A percentile compares a stretch with the other conserved stretches of the same genome.
Evolutionary conservation across 2,113 vertebrate species (phyloP).

Genomic region (Platysteira castanea): DNA sequence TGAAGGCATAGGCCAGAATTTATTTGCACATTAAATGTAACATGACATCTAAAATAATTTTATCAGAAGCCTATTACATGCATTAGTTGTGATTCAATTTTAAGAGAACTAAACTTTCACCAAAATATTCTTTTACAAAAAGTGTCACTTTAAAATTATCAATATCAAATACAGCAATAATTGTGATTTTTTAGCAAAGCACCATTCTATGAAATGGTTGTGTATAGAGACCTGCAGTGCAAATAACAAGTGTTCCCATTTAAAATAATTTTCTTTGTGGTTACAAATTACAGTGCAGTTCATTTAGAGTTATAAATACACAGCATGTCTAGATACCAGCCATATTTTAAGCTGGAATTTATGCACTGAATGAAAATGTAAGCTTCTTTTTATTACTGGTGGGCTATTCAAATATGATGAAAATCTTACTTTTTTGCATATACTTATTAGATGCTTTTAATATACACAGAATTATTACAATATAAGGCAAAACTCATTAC

Average conservation of each 20-base stretch:
- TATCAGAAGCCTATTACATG: neutral
- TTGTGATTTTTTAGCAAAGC: neutral
- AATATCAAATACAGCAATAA: neutral
- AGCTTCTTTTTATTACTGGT: neutral
- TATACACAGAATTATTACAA: neutral
- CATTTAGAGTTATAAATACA: neutral
- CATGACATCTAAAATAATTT: neutral
- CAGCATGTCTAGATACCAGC: neutral
- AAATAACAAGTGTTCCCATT: neutral
- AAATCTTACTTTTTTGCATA: neutral
- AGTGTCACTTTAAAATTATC: neutral
- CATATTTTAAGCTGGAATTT: neutral
- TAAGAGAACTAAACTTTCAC: neutral
- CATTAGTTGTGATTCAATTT: neutral
- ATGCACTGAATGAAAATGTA: neutral
- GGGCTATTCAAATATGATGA: neutral
- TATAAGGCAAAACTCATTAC: neutral
- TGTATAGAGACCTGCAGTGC: neutral
- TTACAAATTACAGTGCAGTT: neutral
- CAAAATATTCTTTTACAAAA: neutral
- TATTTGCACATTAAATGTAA: neutral
- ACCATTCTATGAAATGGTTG: neutral
- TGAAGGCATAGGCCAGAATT: neutral
- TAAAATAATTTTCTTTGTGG: neutral
- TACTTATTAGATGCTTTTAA: neutral